Evolutionary conservation across 2,888 invertebrate species (phyloP), one percentile per base, ranked within the genome.

Genomic region (Neocrepidodera transversa): DNA sequence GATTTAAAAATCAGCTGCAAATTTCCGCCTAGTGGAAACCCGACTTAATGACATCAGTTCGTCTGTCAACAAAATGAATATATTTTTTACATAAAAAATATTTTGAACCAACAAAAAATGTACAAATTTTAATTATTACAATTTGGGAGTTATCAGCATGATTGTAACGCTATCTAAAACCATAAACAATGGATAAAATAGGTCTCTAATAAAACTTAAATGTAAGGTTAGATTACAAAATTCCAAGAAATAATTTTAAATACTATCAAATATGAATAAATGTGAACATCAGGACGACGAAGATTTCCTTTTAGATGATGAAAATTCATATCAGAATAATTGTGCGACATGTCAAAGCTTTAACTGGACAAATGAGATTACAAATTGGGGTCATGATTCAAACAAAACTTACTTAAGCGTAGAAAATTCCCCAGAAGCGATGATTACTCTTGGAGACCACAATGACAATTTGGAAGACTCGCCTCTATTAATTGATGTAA

Each of bases 401-500:
- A 58, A 36, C 1, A 43, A 23, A 20, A 32, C 1, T 26, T 58
- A 52, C 47, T 58, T 53, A 43, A 35, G 8, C 1, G 11, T 30
- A 50, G 60, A 35, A 48, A 54, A 52, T 45, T 51, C 40, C 52
- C 45, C 58, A 35, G 49, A 51, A 55, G 56, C 58, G 53, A 55
- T 59, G 17, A 48, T 50, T 28, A 42, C 59, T 55, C 35, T 62
- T 57, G 71, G 74, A 43, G 71, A 73, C 35, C 67, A 68, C 35
- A 60, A 68, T 42, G 75, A 75, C 51, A 69, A 67, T 50, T 68
- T 72, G 10, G 76, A 77, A 67, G 80, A 80, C 68, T 75, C 79
- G 20, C 79, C 80, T 1, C 66, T 80, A 20, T 63, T 79, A 42
- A 71, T 76, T 53, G 76, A 77, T 65, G 76, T 78, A 73, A 73